Conservation (phyloP, 2,113 vertebrate species). For the Monopterus albus region DNA sequence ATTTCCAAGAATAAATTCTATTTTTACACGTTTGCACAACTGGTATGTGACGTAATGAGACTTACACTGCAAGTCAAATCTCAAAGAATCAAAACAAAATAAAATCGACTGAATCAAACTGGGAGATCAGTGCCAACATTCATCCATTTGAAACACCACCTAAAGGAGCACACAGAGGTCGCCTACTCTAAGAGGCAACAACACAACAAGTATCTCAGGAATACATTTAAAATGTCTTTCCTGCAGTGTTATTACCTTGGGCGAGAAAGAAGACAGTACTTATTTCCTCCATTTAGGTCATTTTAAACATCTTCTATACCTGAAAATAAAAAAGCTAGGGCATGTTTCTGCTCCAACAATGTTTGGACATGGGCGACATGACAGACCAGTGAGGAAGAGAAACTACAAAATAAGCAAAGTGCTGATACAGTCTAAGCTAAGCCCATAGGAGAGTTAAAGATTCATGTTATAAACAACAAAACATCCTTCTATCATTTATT, state of each 20-base stretch:
- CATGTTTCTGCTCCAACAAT: conserved; percentile 46
- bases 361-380: not conserved
- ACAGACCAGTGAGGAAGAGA: not conserved
- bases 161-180: not conserved
- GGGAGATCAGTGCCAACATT: conserved; percentile 5
- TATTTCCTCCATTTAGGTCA: conserved; percentile 49
- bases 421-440: not conserved
- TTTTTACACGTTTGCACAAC: no score
- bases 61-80: no score
- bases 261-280: conserved; percentile 42
- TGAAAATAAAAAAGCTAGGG: conserved; percentile 72
- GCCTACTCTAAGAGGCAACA: conserved; percentile 23
- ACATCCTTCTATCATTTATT: not conserved
- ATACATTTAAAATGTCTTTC: not conserved
- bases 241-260: conserved; percentile 55
- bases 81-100: no score
- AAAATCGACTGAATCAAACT: not conserved
- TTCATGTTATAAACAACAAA: not conserved
- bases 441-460: not conserved
- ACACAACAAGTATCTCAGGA: conserved; percentile 20
- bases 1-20: no score
- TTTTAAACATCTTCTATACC: conserved; percentile 69
- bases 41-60: no score
- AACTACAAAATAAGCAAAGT: not conserved
- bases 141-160: conserved; percentile 10